Base-by-base conservation (phyloP, 2,888 invertebrate genomes). In the Leptinotarsa rubiginosa region DNA sequence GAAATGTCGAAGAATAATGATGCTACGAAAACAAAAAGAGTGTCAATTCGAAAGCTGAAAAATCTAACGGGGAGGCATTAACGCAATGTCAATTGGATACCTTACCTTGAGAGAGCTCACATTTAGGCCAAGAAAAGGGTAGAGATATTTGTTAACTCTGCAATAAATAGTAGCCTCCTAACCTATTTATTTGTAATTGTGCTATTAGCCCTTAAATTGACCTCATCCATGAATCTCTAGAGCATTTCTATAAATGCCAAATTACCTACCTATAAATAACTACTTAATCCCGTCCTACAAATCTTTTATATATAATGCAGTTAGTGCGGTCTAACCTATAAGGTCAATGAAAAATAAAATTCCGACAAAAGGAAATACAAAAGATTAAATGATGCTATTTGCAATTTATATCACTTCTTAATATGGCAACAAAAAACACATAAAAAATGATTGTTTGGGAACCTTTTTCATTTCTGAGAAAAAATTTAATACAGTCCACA, bases 281-380 rank as follows among this genome's bases (percentile, higher is more conserved):
- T 18, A 52, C 52, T 20, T 10, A 18, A n/a, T 52, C n/a, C 12
- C 12, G 52, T 18, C 0, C 52, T 52, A 52, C 52, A 52, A 7
- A 50, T 50, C 1, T 52, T 52, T 52, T 18, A n/a, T 3, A 2
- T 59, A 22, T 2, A 59, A 25, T 22, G 25, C 56, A 59, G 18
- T 18, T 52, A 52, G 52, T 52, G 59, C 59, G 15, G 20, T 25
- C 22, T 22, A 59, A 59, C 59, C 25, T 59, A 59, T 59, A 16
- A 59, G 59, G 59, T 59, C 59, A 59, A 59, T 59, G 15, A 22
- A 59, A 22, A 18, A 25, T 15, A 25, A 59, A 59, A 59, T 59
- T 59, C 59, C 25, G 22, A 59, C 16, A 4, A 59, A 59, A 16
- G 15, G 20, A 59, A 59, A 59, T 22, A 25, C 4, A 13, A 59